These are phyloP conservation scores for Rhopilema esculentum DNA, from an alignment of 30 jellyfish, hydroid and myxozoan genomes.

Conservation along the genomic window DNA sequence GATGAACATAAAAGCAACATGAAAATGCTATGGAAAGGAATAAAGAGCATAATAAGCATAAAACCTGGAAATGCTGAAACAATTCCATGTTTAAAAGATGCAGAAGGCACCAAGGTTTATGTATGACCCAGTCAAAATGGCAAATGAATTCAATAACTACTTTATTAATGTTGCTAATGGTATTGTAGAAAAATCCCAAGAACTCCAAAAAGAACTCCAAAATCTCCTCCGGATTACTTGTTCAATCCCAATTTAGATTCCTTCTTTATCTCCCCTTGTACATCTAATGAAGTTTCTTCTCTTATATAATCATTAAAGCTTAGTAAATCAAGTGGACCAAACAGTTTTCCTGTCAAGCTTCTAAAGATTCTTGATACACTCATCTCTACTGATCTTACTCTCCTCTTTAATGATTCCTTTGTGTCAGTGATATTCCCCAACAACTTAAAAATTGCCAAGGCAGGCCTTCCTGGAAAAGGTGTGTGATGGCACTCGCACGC, in stretches of 20 bases:
- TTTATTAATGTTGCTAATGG: too few relatives aligned
- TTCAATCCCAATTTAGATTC: slow-evolving; percentile 51
- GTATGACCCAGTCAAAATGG: slow-evolving; percentile 45
- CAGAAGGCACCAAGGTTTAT: slow-evolving; percentile 35
- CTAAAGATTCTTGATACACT: slow-evolving; percentile 42
- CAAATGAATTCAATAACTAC: slow-evolving; percentile 58
- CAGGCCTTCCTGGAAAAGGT: too few relatives aligned
- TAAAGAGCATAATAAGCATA: slow-evolving; percentile 27
- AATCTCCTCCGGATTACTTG: slow-evolving; percentile 59
- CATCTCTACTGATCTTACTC: slow-evolving; percentile 26
- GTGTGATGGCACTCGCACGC: too few relatives aligned
- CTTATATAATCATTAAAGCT: slow-evolving; percentile 21
- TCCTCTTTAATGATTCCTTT: slow-evolving; percentile 46
- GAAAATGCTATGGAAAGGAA: slow-evolving; percentile 67
- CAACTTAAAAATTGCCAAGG: slow-evolving; percentile 21
- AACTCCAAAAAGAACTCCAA: slow-evolving; percentile 37
- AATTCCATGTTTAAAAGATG: slow-evolving; percentile 20
- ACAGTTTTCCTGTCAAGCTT: slow-evolving; percentile 50
- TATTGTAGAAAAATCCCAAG: too few relatives aligned
- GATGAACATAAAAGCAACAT: slow-evolving; percentile 30
- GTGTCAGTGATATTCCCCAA: slow-evolving; percentile 39
- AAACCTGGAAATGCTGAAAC: slow-evolving; percentile 36
- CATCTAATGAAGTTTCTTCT: slow-evolving; percentile 39
- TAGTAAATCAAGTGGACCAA: too few relatives aligned
- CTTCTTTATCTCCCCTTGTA: slow-evolving; percentile 37